Base-by-base conservation (phyloP, 2,888 invertebrate genomes). In the Rhamnusium bicolor region DNA sequence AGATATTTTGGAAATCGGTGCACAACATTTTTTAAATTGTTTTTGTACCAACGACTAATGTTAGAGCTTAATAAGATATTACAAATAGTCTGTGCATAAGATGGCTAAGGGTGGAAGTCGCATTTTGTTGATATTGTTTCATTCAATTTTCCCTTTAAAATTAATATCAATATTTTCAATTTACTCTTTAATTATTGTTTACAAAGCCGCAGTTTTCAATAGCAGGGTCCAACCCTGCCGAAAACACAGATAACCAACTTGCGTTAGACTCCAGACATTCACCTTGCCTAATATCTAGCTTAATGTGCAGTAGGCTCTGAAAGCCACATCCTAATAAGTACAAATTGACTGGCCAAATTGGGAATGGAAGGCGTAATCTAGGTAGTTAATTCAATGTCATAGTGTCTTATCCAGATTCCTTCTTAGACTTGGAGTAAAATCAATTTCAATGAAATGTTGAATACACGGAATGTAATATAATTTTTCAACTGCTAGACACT, bases 261-360 rank as follows among this genome's bases (percentile, higher is more conserved):
- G 16, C 27, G 16, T 29, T 8, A 61, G 16, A 27, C 53, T 63
- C 49, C 32, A 53, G 53, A 53, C 24, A 56, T 67, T 40, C 16
- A 67, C 67, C 67, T 56, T 67, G 67, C 24, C 56, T 46, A 67
- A 46, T 67, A 67, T 56, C 67, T 8, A 32, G 32, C 67, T 56
- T 67, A 67, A 67, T 67, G 67, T 54, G 54, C 47, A 56, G 67
- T 67, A 67, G 56, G 67, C 56, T 67, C 46, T 56, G 46, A 46
- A 54, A 56, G 51, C 67, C 67, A 46, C 67, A 67, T 54, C 67
- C 54, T 67, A 67, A 67, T 67, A 67, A 67, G 67, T 67, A 67
- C 51, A 67, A 67, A 67, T 67, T 67, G 67, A 67, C 67, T 46
- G 67, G 67, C 54, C 56, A 24, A 67, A 67, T 67, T 46, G 56